Percentiles rank a stretch among this genome's conserved stretches.
These are phyloP conservation scores for Triplophysa siluroides DNA, from an alignment of 2,113 vertebrate genomes.

Conservation along the genomic window DNA sequence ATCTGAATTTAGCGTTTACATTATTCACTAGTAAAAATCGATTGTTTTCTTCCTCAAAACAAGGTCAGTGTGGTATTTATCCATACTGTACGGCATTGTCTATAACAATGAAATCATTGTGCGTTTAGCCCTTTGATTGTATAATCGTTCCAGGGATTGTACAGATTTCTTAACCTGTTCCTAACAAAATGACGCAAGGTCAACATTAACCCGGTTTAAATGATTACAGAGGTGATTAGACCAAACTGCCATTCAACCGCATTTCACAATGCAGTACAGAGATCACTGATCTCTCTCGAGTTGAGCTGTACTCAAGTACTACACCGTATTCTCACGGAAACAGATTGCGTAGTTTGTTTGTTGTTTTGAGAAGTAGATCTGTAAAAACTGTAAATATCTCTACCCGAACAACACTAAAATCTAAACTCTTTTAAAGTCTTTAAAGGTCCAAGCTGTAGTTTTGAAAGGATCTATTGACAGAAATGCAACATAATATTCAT, in stretches of 20 bases:
- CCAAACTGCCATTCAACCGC: background rate
- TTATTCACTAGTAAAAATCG: background rate
- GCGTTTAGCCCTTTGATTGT: background rate
- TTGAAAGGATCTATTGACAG: too few relatives aligned
- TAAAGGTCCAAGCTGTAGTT: too few relatives aligned
- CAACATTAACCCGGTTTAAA: background rate
- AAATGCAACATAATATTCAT: too few relatives aligned
- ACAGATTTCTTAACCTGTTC: background rate
- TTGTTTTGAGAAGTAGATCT: background rate
- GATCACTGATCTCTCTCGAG: background rate
- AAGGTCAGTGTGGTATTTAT: background rate
- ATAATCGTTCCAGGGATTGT: background rate
- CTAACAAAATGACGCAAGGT: background rate
- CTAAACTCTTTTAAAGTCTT: too few relatives aligned
- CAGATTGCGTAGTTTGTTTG: background rate
- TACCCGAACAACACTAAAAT: too few relatives aligned
- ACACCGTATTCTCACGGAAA: background rate
- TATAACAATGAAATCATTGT: background rate
- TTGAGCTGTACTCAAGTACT: too few relatives aligned
- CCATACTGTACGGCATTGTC: too few relatives aligned
- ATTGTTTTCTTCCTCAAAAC: background rate
- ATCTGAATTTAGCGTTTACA: too few relatives aligned
- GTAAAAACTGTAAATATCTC: too few relatives aligned
- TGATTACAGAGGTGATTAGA: conserved; percentile 23
- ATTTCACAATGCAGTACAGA: conserved; percentile 16